Base-by-base conservation (phyloP, 2,113 vertebrate species). In the Ceyx cyanopectus region DNA sequence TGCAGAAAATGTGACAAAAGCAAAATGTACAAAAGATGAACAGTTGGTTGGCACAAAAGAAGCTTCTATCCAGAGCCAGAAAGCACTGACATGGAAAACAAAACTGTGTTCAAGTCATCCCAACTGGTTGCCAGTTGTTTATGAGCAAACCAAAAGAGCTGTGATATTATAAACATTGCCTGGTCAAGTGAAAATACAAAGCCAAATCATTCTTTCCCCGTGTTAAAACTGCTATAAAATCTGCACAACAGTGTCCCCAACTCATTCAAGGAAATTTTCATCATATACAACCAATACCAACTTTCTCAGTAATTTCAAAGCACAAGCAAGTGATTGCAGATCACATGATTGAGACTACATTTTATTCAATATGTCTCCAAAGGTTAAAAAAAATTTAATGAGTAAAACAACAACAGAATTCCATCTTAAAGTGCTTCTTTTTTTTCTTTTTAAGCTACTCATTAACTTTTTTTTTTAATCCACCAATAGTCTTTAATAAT, bases 351-450 rank as follows among this genome's bases (percentile, higher is more conserved):
- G 97, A 97, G 97, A 98, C 97, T 87, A 94, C 95, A 30, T 81
- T 96, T 97, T 97, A 98, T 98, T 98, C 97, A 98, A 98, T 97
- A 98, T 98, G 98, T 98, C 98, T 98, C 98, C 98, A 92, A 93
- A 89, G 87, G 61, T 90, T 94, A 97, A 96, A 97, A 97, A 91
- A 97, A 94, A 94, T 94, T 81, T 92, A 91, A 96, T 95, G 95
- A 97, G 95, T 97, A 94, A 95, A 97, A 96, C 95, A 95, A 91
- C 92, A 97, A 95, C 96, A 97, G 88, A 97, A 97, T 96, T 97
- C 56, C 94, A 91, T 91, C 76, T 96, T 98, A 98, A 98, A 98
- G 98, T 98, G 98, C 98, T 97, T 95, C 72, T 96, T 92, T 89
- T 85, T 68, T 91, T 85, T 84, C 37, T 94, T 92, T 97, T 94